A percentile compares a stretch with the other conserved stretches of the same genome.
These are phyloP conservation scores for Drosophila trapezifrons DNA, from an alignment of 1,140 invertebrate species.

Conservation along the genomic window DNA sequence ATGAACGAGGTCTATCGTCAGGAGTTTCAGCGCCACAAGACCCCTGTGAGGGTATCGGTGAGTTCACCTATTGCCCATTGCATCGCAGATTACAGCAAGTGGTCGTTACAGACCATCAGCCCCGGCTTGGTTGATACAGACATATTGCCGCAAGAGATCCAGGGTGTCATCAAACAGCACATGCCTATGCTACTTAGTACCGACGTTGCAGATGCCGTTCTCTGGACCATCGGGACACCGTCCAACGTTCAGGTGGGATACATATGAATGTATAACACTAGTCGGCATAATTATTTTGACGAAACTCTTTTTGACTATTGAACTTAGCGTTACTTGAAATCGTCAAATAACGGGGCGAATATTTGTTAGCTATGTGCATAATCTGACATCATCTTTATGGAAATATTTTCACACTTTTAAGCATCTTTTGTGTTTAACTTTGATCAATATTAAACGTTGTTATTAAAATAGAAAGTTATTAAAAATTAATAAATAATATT, in stretches of 20 bases:
- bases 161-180: conserved; percentile 53
- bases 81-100: neutral
- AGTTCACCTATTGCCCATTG: conserved; percentile 49
- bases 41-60: conserved; percentile 87
- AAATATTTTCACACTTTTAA: no score
- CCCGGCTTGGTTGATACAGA: conserved; percentile 87
- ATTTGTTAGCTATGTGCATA: no score
- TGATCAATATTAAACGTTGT: no score
- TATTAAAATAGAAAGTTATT: neutral
- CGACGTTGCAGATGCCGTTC: conserved; percentile 86
- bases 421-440: no score
- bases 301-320: conserved; percentile 3
- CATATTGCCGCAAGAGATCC: conserved; percentile 82
- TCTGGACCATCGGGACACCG: conserved; percentile 87
- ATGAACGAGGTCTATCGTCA: conserved; percentile 86
- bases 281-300: neutral
- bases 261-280: neutral
- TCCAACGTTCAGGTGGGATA: conserved; percentile 86
- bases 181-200: conserved; percentile 79
- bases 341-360: no score
- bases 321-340: no score
- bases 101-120: conserved; percentile 85
- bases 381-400: no score
- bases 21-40: conserved; percentile 82
- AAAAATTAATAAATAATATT: conserved; percentile 5